These are phyloP conservation scores for Lamellibrachia columna DNA, from an alignment of 2,888 invertebrate genomes.

Conservation along the genomic window DNA sequence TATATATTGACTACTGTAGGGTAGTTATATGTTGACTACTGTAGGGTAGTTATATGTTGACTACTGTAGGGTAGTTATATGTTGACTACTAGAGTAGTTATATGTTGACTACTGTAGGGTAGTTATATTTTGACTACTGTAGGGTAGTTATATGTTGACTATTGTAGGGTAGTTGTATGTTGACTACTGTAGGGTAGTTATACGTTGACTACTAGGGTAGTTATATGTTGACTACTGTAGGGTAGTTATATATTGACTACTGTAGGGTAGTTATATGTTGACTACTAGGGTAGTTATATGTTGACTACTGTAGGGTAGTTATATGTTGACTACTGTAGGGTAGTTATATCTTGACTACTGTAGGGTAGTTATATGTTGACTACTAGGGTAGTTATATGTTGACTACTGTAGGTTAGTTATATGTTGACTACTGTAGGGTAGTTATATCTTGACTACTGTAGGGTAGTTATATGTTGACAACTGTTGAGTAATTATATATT, in stretches of 20 bases:
- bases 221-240: too few relatives aligned
- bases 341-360: too few relatives aligned
- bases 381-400: background rate
- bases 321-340: background rate
- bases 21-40: too few relatives aligned
- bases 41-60: background rate
- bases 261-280: background rate
- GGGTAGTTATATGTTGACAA: too few relatives aligned
- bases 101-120: too few relatives aligned
- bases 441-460: too few relatives aligned
- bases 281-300: background rate
- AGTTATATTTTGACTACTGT: too few relatives aligned
- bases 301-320: background rate
- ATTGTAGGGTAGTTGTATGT: background rate
- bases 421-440: background rate
- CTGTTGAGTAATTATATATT: too few relatives aligned
- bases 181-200: background rate
- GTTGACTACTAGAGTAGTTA: background rate
- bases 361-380: too few relatives aligned
- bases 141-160: background rate
- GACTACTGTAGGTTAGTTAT: background rate
- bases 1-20: too few relatives aligned
- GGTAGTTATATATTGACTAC: too few relatives aligned
- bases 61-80: background rate
- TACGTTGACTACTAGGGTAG: too few relatives aligned